A percentile compares a stretch with the other conserved stretches of the same genome.
phyloP scores from a whole-genome alignment of 1,140 invertebrate species.

The Zaprionus davidi region DNA sequence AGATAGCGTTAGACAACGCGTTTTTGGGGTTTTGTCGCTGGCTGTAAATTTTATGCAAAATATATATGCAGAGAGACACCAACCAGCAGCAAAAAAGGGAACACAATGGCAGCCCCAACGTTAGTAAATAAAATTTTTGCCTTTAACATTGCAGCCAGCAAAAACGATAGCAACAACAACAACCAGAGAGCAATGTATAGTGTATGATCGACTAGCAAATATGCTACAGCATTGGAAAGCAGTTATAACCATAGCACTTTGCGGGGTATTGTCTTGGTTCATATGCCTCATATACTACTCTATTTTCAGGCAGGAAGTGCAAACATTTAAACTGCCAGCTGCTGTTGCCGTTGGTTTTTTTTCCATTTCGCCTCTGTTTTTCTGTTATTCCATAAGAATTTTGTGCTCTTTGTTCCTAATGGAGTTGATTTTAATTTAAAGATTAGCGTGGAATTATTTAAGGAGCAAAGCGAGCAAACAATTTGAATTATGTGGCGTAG shows the following conservation, averaged over 20 bases:
- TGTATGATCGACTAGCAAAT: not conserved
- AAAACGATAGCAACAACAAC: not conserved
- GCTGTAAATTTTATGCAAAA: conserved; percentile 70
- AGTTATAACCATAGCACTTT: conserved; percentile 13
- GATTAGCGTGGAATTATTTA: conserved; percentile 80
- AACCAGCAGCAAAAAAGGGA: conserved; percentile 11
- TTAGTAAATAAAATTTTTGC: conserved; percentile 72
- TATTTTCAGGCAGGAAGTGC: conserved; percentile 34
- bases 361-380: conserved; percentile 11
- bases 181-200: not conserved
- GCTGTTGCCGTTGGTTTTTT: conserved; percentile 17
- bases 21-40: conserved; percentile 24
- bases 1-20: conserved; percentile 28
- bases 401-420: conserved; percentile 46
- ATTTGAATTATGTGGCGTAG: conserved; percentile 75
- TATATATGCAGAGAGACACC: conserved; percentile 31
- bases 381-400: conserved; percentile 9
- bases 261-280: not conserved
- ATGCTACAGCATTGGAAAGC: conserved; percentile 17
- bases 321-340: conserved; percentile 53
- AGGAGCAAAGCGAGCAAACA: conserved; percentile 54
- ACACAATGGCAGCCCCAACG: conserved; percentile 36
- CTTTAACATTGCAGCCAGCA: conserved; percentile 43
- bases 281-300: not conserved
- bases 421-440: conserved; percentile 80